These are phyloP conservation scores for Ophiothrix spiculata DNA, from an alignment of 35 echinoderm and acorn worm species.

Conservation along the genomic window DNA sequence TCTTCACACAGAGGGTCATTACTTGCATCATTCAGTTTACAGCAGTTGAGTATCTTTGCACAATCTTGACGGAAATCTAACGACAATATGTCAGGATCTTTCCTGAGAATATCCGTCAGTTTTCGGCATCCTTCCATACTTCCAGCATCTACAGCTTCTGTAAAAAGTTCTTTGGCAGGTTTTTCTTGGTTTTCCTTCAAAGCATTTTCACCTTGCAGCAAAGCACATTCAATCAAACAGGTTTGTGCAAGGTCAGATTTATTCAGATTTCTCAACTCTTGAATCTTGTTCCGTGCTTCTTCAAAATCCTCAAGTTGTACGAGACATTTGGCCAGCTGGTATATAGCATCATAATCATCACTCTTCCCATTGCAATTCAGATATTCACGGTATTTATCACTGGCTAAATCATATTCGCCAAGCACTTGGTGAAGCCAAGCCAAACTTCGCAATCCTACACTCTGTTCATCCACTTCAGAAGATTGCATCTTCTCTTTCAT, in stretches of 20 bases:
- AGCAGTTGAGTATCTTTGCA: neutral
- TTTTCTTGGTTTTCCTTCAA: neutral
- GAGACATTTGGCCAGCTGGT: neutral
- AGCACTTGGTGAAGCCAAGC: neutral
- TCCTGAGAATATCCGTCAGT: neutral
- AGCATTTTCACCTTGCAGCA: neutral
- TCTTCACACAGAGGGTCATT: neutral
- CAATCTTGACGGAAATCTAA: neutral
- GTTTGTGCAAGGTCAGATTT: neutral
- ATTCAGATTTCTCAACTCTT: neutral
- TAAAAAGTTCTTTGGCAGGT: neutral
- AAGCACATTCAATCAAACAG: neutral
- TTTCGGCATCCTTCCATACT: neutral
- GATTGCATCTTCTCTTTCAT: neutral
- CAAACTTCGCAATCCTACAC: neutral
- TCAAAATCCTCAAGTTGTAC: neutral
- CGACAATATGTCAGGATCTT: neutral
- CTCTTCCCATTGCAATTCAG: neutral
- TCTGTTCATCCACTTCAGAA: neutral
- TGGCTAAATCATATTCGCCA: neutral
- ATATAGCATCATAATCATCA: neutral
- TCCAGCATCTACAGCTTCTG: neutral
- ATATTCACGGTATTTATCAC: neutral
- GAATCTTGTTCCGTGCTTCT: neutral
- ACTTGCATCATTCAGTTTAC: neutral